Evolutionary conservation across 2,888 invertebrate species (phyloP).

Genomic region (Sepioteuthis lessoniana): DNA sequence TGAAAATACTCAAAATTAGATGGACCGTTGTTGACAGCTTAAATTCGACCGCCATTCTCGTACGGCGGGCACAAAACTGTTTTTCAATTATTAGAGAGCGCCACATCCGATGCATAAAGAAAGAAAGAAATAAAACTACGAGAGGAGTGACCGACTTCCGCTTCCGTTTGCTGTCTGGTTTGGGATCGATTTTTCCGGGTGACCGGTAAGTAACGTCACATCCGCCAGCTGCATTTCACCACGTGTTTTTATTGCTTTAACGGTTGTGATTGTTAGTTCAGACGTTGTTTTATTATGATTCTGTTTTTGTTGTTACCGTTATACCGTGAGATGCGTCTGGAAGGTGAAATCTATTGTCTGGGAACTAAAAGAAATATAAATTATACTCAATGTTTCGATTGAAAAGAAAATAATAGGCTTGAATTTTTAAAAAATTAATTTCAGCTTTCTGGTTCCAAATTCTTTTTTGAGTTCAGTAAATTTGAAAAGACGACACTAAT

Average conservation of each 20-base stretch:
- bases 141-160: background rate
- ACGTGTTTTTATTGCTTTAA: background rate
- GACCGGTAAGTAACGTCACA: background rate
- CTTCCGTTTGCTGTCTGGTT: background rate
- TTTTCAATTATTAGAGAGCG: background rate
- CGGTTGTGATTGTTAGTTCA: background rate
- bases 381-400: no score
- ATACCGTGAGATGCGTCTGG: no score
- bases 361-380: no score
- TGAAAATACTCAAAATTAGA: background rate
- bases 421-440: no score
- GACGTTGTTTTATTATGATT: no score
- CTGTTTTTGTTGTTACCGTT: no score
- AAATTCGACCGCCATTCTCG: conserved; percentile 40
- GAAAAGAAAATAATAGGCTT: no score
- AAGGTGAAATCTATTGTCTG: no score
- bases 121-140: background rate
- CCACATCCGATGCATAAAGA: background rate
- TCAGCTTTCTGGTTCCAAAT: no score
- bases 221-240: background rate
- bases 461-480: no score
- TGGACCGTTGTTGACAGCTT: background rate
- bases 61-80: background rate
- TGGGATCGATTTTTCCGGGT: background rate
- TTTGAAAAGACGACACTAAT: no score